Base-by-base conservation (phyloP, 2,113 vertebrate genomes). In the Merops nubicus region DNA sequence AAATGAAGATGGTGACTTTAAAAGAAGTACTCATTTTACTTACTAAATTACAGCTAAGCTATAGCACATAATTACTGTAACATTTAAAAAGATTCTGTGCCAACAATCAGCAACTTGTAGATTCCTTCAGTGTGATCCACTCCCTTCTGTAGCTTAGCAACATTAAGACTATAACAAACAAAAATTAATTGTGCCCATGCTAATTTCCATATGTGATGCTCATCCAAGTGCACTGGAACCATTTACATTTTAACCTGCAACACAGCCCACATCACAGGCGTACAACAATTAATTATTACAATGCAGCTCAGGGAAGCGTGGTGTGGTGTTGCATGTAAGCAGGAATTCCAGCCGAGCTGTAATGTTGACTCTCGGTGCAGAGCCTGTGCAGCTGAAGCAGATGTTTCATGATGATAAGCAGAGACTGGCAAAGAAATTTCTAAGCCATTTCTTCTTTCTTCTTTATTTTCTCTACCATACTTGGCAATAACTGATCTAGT, bases 381-480 rank as follows among this genome's bases (percentile, higher is more conserved):
- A 98, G 93, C 95, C 48, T 85, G 34, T 80, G 81, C 92, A 88
- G 96, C 97, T 88, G 75, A 92, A 97, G 96, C 98, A 98, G 97
- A 98, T 98, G 98, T 98, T 98, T 96, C 95, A 54, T 65, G 95
- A 80, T 97, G 97, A 98, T 97, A 98, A 98, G 97, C 92, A 96
- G 87, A 92, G 85, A 88, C 64, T 92, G 96, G 88, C 91, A 97
- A 97, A 97, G 91, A 92, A 62, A 90, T 94, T 95, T 97, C 87
- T 85, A 95, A 90, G 92, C 91, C 80, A 93, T 91, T 96, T 96
- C 92, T 92, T 93, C 78, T 93, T 92, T 97, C 95, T 89, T 81
- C 80, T 96, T 91, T 34, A 34, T 92, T 96, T 97, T 97, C 77
- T 95, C 97, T 81, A 65, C 84, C 57, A 29, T 89, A 81, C 95